phyloP scores from a whole-genome alignment of 2,888 invertebrate genomes.

The Patella ulyssiponensis region DNA sequence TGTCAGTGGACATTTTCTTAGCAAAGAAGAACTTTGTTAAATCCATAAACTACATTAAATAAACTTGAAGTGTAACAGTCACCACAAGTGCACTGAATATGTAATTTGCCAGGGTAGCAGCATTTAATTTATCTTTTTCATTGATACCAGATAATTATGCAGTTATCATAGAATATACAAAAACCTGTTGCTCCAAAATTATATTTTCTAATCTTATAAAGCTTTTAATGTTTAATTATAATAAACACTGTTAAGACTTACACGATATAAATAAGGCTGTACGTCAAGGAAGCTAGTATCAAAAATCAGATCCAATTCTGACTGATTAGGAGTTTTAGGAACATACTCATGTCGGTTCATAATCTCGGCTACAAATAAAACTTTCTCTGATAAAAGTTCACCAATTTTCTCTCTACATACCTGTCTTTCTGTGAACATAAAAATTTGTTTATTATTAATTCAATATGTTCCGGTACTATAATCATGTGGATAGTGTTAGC shows the following conservation, averaged over 20 bases:
- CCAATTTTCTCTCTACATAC: conserved; percentile 82
- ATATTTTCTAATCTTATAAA: background rate
- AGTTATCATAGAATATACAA: background rate
- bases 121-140: too few relatives aligned
- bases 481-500: background rate
- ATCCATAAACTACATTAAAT: too few relatives aligned
- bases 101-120: too few relatives aligned
- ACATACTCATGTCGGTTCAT: conserved; percentile 97
- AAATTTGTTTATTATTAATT: too few relatives aligned
- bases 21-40: too few relatives aligned
- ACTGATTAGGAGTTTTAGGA: conserved; percentile 94
- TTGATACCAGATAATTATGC: too few relatives aligned
- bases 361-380: conserved; percentile 93
- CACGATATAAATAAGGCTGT: conserved; percentile 96
- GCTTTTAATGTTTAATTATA: background rate
- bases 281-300: conserved; percentile 93
- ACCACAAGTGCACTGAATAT: too few relatives aligned
- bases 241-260: conserved; percentile 72
- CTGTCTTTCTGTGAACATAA: conserved; percentile 79
- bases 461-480: conserved; percentile 7
- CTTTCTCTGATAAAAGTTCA: conserved; percentile 85
- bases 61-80: too few relatives aligned
- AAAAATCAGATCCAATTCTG: conserved; percentile 93
- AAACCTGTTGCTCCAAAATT: background rate
- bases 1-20: too few relatives aligned